These are phyloP conservation scores for Ectobius pallidus DNA, from an alignment of 2,888 invertebrate genomes.

Conservation along the genomic window DNA sequence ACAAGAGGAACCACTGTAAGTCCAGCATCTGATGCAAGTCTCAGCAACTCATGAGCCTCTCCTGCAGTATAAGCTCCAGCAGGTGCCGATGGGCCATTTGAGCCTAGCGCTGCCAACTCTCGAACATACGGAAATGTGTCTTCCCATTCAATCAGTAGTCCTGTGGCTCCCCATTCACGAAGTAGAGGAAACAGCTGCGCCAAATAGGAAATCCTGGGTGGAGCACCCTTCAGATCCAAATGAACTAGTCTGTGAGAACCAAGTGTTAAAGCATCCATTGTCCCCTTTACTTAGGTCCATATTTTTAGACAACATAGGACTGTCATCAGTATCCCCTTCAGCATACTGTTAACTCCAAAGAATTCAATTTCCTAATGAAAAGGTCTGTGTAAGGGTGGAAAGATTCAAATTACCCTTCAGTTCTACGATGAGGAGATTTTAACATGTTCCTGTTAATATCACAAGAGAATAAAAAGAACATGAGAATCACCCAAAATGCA, in stretches of 20 bases:
- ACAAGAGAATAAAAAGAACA: no score
- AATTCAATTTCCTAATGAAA: no score
- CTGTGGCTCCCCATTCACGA: constrained; percentile 76
- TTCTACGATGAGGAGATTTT: no score
- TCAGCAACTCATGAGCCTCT: constrained; percentile 70
- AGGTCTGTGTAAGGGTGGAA: no score
- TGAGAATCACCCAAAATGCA: no score
- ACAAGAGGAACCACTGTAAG: constrained; percentile 78
- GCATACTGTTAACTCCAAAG: no score
- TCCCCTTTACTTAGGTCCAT: neutral
- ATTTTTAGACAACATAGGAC: no score
- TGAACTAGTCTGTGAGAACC: constrained; percentile 66
- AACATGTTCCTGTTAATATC: no score
- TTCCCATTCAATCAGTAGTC: constrained; percentile 85
- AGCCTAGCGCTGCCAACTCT: constrained; percentile 64
- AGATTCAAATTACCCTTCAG: no score
- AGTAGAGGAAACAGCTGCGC: constrained; percentile 67
- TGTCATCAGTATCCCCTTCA: no score
- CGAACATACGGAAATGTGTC: constrained; percentile 84
- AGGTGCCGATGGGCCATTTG: constrained; percentile 57
- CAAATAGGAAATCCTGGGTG: constrained; percentile 65
- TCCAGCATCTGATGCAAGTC: constrained; percentile 67
- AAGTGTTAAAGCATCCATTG: constrained; percentile 57
- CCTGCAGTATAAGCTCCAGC: constrained; percentile 69
- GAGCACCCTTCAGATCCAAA: constrained; percentile 77